Evolutionary conservation across 2,888 invertebrate genomes (phyloP).

Genomic region (Cartodere bifasciata): DNA sequence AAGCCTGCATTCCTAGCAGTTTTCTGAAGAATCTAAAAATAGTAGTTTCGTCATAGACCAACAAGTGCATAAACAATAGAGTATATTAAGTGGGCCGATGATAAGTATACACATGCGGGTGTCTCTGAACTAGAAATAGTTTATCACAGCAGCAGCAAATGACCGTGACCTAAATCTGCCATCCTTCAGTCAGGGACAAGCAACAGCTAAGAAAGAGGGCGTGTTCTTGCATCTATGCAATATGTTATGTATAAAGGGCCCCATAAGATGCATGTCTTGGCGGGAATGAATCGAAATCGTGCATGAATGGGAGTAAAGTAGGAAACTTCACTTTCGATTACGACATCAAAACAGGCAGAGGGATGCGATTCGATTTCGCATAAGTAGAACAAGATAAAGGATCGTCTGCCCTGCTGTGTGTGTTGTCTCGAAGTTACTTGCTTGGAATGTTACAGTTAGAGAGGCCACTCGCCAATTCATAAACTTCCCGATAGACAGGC

Average conservation of each 20-base stretch:
- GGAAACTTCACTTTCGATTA: constrained; percentile 23
- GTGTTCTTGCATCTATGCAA: no score
- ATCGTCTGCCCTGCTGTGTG: constrained; percentile 11
- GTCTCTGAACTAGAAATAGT: neutral
- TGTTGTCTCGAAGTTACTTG: constrained; percentile 11
- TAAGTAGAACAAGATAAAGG: constrained; percentile 21
- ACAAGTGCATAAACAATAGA: no score
- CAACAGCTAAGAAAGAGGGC: neutral
- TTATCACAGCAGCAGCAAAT: no score
- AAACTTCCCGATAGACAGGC: constrained; percentile 2
- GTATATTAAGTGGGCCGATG: no score
- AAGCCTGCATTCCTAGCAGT: no score
- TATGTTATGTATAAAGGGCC: neutral
- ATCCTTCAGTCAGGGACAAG: no score
- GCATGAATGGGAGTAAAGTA: constrained; percentile 23
- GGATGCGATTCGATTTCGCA: constrained; percentile 22
- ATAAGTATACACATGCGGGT: no score
- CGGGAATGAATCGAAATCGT: constrained; percentile 11
- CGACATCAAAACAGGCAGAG: constrained; percentile 21
- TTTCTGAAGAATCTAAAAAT: no score
- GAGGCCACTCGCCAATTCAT: neutral
- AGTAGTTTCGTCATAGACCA: no score
- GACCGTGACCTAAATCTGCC: constrained; percentile 3
- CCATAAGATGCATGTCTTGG: constrained; percentile 13
- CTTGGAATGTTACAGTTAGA: constrained; percentile 1